A percentile compares a stretch with the other conserved stretches of the same genome.
These are phyloP conservation scores for Rhinatrema bivittatum DNA, from an alignment of 2,797 vertebrate genomes.

Conservation along the genomic window DNA sequence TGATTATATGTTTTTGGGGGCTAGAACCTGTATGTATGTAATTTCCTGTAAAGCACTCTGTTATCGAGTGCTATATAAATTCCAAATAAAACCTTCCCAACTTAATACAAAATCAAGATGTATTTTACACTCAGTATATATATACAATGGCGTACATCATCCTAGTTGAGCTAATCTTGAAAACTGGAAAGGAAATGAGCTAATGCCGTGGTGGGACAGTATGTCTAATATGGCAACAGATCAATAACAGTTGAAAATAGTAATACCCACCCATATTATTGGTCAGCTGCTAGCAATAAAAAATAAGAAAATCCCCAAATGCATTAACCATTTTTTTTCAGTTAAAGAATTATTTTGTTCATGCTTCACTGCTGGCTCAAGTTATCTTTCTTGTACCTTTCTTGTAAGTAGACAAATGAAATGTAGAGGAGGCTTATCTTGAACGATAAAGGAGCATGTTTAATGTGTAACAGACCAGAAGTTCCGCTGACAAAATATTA, in stretches of 20 bases:
- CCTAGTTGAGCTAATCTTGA: conserved; percentile 48
- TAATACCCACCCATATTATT: conserved; percentile 15
- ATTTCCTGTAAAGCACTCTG: too few species aligned
- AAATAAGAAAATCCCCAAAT: conserved; percentile 29
- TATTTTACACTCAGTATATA: conserved; percentile 47
- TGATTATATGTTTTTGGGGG: too few species aligned
- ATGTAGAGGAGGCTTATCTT: too few species aligned
- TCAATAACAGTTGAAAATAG: conserved; percentile 27
- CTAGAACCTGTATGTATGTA: too few species aligned
- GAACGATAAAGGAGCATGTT: too few species aligned
- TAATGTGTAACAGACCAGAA: neutral
- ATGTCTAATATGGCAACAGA: conserved; percentile 42
- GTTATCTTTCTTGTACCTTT: too few species aligned
- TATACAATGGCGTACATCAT: conserved; percentile 34
- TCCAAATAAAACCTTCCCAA: conserved; percentile 25
- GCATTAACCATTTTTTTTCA: conserved; percentile 23
- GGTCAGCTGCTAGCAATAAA: conserved; percentile 40
- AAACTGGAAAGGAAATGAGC: conserved; percentile 39
- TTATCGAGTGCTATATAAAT: too few species aligned
- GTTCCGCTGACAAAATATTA: conserved; percentile 7
- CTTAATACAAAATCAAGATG: conserved; percentile 38
- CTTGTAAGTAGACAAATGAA: too few species aligned
- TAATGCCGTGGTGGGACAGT: conserved; percentile 46
- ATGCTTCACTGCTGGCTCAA: too few species aligned
- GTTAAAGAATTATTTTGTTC: too few species aligned